Evolutionary conservation across 2,113 vertebrate genomes (phyloP).

Genomic region (Microcebus lehilahytsara): DNA sequence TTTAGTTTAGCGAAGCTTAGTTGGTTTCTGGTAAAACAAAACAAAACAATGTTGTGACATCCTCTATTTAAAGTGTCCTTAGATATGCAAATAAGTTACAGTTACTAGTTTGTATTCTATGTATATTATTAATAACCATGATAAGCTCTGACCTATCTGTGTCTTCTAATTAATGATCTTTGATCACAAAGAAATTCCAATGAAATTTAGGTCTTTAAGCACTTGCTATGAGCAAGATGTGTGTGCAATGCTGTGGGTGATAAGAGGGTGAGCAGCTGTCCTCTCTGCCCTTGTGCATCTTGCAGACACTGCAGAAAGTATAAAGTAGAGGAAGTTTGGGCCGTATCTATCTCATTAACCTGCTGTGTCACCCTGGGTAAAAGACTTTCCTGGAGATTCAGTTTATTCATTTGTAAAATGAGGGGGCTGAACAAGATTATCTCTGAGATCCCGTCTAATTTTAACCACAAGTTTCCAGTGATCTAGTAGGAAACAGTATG

Average conservation of each 20-base stretch:
- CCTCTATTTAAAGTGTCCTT: background rate
- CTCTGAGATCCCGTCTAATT: background rate
- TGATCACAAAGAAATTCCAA: background rate
- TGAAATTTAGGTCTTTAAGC: background rate
- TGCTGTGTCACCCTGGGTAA: background rate
- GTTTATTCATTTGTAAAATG: slow-evolving; percentile 21
- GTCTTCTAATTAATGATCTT: background rate
- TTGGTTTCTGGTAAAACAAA: background rate
- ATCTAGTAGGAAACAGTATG: background rate
- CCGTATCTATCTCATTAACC: background rate
- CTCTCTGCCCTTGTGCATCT: background rate
- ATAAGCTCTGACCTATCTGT: background rate
- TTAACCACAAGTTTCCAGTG: background rate
- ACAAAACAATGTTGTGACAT: background rate
- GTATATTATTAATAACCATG: background rate
- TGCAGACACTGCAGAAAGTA: background rate
- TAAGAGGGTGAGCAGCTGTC: background rate
- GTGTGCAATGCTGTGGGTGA: background rate
- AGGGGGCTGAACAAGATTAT: background rate
- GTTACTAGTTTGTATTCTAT: background rate
- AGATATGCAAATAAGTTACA: background rate
- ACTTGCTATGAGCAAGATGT: background rate
- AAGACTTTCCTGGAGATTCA: background rate
- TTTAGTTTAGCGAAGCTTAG: background rate
- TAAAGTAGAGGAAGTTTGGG: background rate